Percentiles rank a stretch among this genome's conserved stretches.
Conservation (phyloP, 2,113 vertebrate species). For the Salvelinus fontinalis region DNA sequence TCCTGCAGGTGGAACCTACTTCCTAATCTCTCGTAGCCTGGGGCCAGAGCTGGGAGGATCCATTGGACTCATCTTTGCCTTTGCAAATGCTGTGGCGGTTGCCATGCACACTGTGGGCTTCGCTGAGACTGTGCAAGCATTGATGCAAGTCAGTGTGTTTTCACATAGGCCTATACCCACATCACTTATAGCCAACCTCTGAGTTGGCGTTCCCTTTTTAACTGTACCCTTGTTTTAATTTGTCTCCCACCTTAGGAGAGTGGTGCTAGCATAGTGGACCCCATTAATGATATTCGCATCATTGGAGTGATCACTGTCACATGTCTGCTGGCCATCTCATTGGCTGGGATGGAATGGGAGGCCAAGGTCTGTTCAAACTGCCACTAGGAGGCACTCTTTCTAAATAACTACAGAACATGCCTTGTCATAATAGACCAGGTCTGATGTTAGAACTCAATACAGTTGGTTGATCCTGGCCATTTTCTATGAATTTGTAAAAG, state of each 20-base stretch:
- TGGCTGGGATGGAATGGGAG: slow-evolving; percentile 98
- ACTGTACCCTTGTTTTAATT: too few relatives aligned
- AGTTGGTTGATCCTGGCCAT: too few relatives aligned
- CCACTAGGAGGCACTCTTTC: background rate
- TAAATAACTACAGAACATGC: too few relatives aligned
- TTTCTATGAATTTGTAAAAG: too few relatives aligned
- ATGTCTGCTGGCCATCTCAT: slow-evolving; percentile 85
- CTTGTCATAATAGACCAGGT: too few relatives aligned
- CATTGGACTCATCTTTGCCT: slow-evolving; percentile 95
- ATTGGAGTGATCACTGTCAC: slow-evolving; percentile 83
- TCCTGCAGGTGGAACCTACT: slow-evolving; percentile 92
- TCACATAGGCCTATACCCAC: too few relatives aligned
- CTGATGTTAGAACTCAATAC: too few relatives aligned
- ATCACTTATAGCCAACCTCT: too few relatives aligned
- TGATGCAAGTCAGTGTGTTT: slow-evolving; percentile 77
- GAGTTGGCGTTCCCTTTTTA: too few relatives aligned
- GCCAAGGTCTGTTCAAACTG: slow-evolving; percentile 81
- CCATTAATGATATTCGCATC: too few relatives aligned
- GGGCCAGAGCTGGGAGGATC: slow-evolving; percentile 92
- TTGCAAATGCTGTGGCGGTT: slow-evolving; percentile 81
- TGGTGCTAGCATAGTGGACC: too few relatives aligned
- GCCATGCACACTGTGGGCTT: slow-evolving; percentile 99
- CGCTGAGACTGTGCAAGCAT: slow-evolving; percentile 88
- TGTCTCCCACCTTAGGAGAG: too few relatives aligned
- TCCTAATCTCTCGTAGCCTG: slow-evolving; percentile 95